A percentile compares a stretch with the other conserved stretches of the same genome.
These are phyloP conservation scores for Lasioglossum zephyrum DNA, from an alignment of 2,888 invertebrate genomes.

Conservation along the genomic window DNA sequence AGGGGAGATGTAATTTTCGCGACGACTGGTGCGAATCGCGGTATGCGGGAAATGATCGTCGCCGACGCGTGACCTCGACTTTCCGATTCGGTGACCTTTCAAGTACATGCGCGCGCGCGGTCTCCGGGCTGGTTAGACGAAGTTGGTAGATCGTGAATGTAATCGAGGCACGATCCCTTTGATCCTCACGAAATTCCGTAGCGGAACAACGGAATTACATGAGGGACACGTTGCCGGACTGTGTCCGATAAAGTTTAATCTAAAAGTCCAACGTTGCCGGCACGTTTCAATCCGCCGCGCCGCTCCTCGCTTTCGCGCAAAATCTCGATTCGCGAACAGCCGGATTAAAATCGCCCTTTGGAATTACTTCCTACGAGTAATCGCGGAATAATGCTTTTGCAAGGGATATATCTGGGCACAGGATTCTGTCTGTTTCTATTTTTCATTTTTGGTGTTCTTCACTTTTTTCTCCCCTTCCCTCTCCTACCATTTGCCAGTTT, in stretches of 20 bases:
- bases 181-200: conserved; percentile 52
- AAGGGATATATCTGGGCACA: neutral
- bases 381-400: neutral
- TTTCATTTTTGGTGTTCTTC: neutral
- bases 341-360: conserved; percentile 2
- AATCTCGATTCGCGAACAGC: conserved; percentile 10
- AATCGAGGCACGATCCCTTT: conserved; percentile 52
- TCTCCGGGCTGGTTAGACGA: conserved; percentile 1
- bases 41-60: neutral
- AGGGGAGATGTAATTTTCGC: neutral
- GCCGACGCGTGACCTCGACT: neutral
- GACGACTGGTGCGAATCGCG: neutral
- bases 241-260: conserved; percentile 70
- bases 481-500: no score
- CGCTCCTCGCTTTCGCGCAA: neutral
- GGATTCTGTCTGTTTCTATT: neutral
- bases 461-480: neutral
- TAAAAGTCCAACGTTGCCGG: conserved; percentile 52
- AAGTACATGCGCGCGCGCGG: conserved; percentile 27
- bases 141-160: conserved; percentile 31
- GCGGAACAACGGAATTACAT: conserved; percentile 44
- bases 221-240: conserved; percentile 50
- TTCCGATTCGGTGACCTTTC: conserved; percentile 41
- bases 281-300: conserved; percentile 15
- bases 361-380: neutral